Percentiles rank a stretch among this genome's conserved stretches.
Conservation (phyloP, 2,888 invertebrate genomes). For the Ceriagrion tenellum region DNA sequence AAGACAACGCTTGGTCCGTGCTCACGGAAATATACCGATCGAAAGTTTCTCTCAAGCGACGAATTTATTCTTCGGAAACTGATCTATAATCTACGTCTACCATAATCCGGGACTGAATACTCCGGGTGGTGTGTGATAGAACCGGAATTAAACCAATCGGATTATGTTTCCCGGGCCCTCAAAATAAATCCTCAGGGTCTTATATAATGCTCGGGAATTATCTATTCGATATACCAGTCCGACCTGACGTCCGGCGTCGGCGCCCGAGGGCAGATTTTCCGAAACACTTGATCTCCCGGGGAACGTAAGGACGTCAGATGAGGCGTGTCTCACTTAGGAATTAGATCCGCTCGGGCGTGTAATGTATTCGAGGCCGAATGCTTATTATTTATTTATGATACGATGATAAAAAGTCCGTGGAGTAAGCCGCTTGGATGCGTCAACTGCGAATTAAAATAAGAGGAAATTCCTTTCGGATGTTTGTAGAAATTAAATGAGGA, state of each 20-base stretch:
- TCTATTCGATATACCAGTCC: slow-evolving; percentile 20
- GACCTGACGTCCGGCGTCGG: background rate
- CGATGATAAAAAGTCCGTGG: background rate
- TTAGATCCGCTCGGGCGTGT: background rate
- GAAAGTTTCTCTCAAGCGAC: background rate
- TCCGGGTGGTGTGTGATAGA: background rate
- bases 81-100: background rate
- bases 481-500: background rate
- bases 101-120: background rate
- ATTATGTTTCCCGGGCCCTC: background rate
- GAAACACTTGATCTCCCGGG: background rate
- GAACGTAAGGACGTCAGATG: background rate
- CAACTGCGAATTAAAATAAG: background rate
- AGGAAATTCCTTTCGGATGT: background rate
- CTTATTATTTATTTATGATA: slow-evolving; percentile 32
- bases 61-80: background rate
- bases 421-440: slow-evolving; percentile 8
- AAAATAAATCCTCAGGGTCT: background rate
- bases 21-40: background rate
- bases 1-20: background rate
- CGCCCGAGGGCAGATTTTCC: background rate
- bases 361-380: background rate
- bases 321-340: slow-evolving; percentile 39
- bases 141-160: slow-evolving; percentile 22
- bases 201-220: background rate